Evolutionary conservation across 2,797 vertebrate genomes (phyloP).

Genomic region (Sebastes trivittatus): DNA sequence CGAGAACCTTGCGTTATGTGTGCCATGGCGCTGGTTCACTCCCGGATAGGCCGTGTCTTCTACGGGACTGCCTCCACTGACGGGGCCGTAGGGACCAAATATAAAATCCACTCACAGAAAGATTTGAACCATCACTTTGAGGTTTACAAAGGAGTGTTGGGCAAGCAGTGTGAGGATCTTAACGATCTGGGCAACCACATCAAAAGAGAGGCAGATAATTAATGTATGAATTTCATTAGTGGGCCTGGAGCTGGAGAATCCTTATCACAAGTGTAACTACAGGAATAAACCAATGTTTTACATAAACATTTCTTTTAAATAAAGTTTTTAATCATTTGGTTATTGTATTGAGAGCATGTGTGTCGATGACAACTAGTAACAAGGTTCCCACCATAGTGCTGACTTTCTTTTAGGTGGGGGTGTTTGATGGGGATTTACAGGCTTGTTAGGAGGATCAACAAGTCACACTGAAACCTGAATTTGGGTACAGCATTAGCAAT

Average conservation of each 20-base stretch:
- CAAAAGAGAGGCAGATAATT: neutral
- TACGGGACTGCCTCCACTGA: slow-evolving; percentile 81
- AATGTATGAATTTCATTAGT: neutral
- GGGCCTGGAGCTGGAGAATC: neutral
- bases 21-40: slow-evolving; percentile 91
- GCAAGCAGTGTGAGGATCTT: slow-evolving; percentile 78
- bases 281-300: neutral
- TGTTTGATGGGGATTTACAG: neutral
- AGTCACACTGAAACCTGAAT: neutral
- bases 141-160: slow-evolving; percentile 85
- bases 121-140: slow-evolving; percentile 90
- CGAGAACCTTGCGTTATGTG: slow-evolving; percentile 92
- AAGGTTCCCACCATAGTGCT: neutral
- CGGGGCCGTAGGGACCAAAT: slow-evolving; percentile 85
- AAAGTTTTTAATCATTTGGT: slow-evolving; percentile 19
- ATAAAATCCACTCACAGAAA: slow-evolving; percentile 85
- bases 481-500: neutral
- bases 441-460: neutral
- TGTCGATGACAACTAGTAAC: neutral
- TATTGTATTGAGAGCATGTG: neutral
- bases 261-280: neutral
- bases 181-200: neutral
- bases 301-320: slow-evolving; percentile 14
- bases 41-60: slow-evolving; percentile 88
- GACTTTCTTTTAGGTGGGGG: neutral